These are phyloP conservation scores for Trachops cirrhosus DNA, from an alignment of 2,797 vertebrate species.

Conservation along the genomic window DNA sequence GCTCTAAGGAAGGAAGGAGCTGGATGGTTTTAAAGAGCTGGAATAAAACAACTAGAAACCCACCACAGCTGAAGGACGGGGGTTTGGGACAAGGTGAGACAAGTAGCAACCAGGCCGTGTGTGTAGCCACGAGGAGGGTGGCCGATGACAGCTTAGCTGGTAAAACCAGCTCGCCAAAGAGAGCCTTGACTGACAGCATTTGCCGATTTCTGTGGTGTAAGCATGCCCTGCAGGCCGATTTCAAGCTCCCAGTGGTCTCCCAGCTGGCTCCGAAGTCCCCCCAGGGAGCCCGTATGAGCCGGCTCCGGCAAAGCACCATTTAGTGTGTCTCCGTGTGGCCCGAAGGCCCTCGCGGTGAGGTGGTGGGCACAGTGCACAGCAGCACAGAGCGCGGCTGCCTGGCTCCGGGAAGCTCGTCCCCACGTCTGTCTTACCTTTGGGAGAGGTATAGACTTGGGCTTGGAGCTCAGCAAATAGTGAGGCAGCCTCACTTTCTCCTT, in stretches of 20 bases:
- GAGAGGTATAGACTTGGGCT: slow-evolving; percentile 82
- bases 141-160: not conserved
- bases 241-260: not conserved
- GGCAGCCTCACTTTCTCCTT: slow-evolving; percentile 86
- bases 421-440: slow-evolving; percentile 81
- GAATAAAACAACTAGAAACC: not conserved
- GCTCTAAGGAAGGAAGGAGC: not conserved
- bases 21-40: not conserved
- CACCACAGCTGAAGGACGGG: not conserved
- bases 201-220: not conserved
- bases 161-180: not conserved
- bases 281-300: not conserved
- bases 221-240: not conserved
- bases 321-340: not conserved
- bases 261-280: not conserved
- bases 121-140: not conserved
- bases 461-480: slow-evolving; percentile 80
- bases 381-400: not conserved
- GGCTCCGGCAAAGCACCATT: not conserved
- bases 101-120: not conserved
- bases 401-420: not conserved
- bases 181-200: not conserved
- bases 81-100: not conserved
- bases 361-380: fast-evolving
- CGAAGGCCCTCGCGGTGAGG: not conserved